Percentiles rank a stretch among this genome's conserved stretches.
phyloP scores from a whole-genome alignment of 2,113 vertebrate species.

The Stercorarius parasiticus region DNA sequence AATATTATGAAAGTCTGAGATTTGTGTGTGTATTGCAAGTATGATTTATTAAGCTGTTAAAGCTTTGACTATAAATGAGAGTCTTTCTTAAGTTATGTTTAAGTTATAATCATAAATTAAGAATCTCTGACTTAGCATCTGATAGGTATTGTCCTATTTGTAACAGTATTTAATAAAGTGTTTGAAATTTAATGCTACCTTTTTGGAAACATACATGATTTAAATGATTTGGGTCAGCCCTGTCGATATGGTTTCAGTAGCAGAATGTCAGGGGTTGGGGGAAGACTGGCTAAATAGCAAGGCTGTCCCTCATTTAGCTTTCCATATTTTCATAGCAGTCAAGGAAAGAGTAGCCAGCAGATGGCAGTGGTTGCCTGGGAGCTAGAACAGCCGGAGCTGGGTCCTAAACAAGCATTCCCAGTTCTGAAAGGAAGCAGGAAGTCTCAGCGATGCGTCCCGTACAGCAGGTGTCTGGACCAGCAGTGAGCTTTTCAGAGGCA shows the following conservation, averaged over 20 bases:
- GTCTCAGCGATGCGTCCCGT: fast-evolving
- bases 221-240: neutral
- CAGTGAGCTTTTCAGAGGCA: neutral
- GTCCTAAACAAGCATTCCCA: neutral
- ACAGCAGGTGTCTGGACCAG: neutral
- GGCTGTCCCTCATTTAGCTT: neutral
- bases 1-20: neutral
- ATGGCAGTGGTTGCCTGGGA: slow-evolving; percentile 32
- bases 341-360: slow-evolving; percentile 27
- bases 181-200: neutral
- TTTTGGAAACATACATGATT: neutral
- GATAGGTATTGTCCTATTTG: neutral
- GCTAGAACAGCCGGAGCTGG: neutral
- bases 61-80: neutral
- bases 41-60: neutral
- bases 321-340: neutral
- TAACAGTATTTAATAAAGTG: slow-evolving; percentile 36
- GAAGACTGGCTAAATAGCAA: neutral
- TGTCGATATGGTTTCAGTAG: neutral
- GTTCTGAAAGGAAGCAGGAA: neutral
- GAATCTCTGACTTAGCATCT: neutral
- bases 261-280: neutral
- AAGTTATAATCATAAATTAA: slow-evolving; percentile 51
- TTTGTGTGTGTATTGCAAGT: neutral
- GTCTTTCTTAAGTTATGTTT: slow-evolving; percentile 26